Conservation (phyloP, 2,888 invertebrate genomes). For the Oxyteleia sp. region DNA sequence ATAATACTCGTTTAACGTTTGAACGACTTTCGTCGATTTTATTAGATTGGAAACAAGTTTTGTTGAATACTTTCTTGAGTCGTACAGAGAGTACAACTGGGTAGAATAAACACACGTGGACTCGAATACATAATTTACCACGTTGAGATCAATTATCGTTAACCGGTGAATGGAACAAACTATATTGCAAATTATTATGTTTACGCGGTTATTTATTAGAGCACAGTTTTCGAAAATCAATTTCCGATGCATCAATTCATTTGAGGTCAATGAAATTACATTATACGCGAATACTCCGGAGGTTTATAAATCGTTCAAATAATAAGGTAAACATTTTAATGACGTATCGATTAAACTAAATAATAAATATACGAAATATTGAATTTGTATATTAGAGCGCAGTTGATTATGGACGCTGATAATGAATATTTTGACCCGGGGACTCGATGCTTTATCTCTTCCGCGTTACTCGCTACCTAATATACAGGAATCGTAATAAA, state of each 20-base stretch:
- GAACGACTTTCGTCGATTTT: background rate
- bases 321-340: constrained; percentile 26
- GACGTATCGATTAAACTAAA: constrained; percentile 10
- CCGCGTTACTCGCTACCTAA: background rate
- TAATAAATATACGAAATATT: constrained; percentile 15
- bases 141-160: background rate
- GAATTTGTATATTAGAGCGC: constrained; percentile 8
- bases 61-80: background rate
- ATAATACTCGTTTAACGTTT: background rate
- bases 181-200: background rate
- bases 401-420: background rate
- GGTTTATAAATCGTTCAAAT: background rate
- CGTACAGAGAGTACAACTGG: background rate
- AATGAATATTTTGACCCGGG: constrained; percentile 12
- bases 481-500: background rate
- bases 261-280: constrained; percentile 6
- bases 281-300: background rate
- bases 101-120: background rate
- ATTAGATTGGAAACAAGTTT: background rate
- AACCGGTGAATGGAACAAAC: background rate
- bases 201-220: background rate
- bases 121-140: background rate
- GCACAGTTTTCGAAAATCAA: background rate
- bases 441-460: background rate
- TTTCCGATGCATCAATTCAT: background rate